Evolutionary conservation across 2,888 invertebrate species (phyloP).

Genomic region (Caenorhabditis sp.): DNA sequence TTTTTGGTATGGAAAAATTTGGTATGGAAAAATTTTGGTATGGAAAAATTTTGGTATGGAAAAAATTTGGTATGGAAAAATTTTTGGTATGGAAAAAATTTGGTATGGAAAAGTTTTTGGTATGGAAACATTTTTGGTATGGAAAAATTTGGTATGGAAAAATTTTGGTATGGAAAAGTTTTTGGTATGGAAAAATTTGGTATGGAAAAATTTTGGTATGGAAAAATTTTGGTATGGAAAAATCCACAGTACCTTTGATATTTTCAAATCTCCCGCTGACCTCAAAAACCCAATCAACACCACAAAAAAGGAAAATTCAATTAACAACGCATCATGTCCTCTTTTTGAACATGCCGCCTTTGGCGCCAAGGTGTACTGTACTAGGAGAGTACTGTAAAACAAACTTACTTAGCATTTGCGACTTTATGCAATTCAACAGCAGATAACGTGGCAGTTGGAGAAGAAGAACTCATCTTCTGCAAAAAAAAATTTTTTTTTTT

Average conservation of each 20-base stretch:
- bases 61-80: not conserved
- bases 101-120: not conserved
- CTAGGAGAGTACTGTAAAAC: no score
- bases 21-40: no score
- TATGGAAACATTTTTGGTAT: not conserved
- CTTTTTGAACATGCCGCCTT: not conserved
- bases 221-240: not conserved
- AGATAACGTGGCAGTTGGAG: conserved; percentile 2
- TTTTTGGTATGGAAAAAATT: not conserved
- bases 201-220: no score
- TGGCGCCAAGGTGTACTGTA: not conserved
- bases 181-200: not conserved
- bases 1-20: no score
- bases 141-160: not conserved
- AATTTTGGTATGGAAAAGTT: not conserved
- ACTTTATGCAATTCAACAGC: conserved; percentile 44
- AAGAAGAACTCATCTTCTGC: not conserved
- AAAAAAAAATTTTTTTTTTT: no score
- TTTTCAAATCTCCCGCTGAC: not conserved
- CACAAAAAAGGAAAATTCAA: not conserved
- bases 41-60: not conserved
- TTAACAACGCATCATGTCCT: not conserved
- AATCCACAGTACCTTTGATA: not conserved
- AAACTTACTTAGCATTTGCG: conserved; percentile 53
- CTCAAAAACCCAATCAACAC: not conserved